Conservation (phyloP, 2,797 vertebrate genomes). For the Myoxocephalus aenaeus region DNA sequence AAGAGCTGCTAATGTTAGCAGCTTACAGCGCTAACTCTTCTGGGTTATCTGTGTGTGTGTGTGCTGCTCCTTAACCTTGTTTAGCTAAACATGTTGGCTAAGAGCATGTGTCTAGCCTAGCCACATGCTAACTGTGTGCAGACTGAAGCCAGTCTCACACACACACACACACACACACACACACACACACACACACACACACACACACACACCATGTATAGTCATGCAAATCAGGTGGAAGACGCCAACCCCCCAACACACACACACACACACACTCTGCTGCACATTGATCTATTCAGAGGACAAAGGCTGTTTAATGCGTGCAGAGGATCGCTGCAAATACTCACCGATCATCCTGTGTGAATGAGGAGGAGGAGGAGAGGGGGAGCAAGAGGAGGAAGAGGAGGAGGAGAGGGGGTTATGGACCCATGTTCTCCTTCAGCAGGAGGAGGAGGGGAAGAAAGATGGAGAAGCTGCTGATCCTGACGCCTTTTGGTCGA, state of each 20-base stretch:
- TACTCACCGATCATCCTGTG: slow-evolving; percentile 80
- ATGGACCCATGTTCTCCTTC: slow-evolving; percentile 51
- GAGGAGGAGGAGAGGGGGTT: slow-evolving; percentile 17
- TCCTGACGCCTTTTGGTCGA: slow-evolving; percentile 18
- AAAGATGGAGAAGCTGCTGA: slow-evolving; percentile 57
- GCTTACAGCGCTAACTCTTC: slow-evolving; percentile 1
- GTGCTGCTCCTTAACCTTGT: background rate
- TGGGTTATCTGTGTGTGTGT: background rate
- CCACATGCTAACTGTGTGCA: slow-evolving; percentile 55
- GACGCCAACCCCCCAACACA: slow-evolving; percentile 3
- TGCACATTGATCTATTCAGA: slow-evolving; percentile 35
- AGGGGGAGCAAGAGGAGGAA: slow-evolving; percentile 26
- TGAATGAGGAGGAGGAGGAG: slow-evolving; percentile 55
- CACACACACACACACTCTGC: slow-evolving; percentile 23
- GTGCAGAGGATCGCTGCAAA: slow-evolving; percentile 45
- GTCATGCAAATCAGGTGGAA: slow-evolving; percentile 53
- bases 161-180: no score
- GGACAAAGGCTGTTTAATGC: slow-evolving; percentile 71
- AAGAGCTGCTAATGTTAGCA: slow-evolving; percentile 30
- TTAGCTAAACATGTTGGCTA: slow-evolving; percentile 31
- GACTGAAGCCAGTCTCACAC: slow-evolving; percentile 11
- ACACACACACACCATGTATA: slow-evolving; percentile 14
- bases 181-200: no score
- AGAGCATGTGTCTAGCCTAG: slow-evolving; percentile 28
- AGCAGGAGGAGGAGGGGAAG: slow-evolving; percentile 42